Evolutionary conservation across 2,888 invertebrate species (phyloP), one percentile per base, ranked within the genome.

Genomic region (Drosophila demipolita): DNA sequence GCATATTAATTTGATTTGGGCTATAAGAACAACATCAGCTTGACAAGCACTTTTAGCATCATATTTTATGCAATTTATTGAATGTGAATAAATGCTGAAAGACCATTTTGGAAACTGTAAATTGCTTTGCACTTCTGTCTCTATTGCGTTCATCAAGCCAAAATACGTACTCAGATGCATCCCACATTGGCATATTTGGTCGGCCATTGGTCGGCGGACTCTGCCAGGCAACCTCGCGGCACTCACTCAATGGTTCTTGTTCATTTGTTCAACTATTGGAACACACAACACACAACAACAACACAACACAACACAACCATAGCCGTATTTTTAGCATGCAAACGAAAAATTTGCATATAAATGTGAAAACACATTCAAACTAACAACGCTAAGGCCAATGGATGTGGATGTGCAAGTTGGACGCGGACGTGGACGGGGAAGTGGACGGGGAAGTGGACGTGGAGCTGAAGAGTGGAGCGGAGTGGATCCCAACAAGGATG

Each of bases 321-420:
- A 82, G 86, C 88, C 74, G 88, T 80, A 88, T 88, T 84, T 87
- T 82, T 67, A 59, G 80, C 89, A 87, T 89, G 87, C 89, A 85
- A 89, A 79, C 89, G 74, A 75, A 87, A 86, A 87, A 87, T 87
- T 87, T 82, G 87, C 87, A 87, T 89, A 87, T 87, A 82, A 89
- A 87, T 87, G 87, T 74, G 89, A 89, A 87, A 89, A 85, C 85
- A 87, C 87, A 89, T 89, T 89, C 83, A 75, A 81, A 86, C 87
- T 86, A 84, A 88, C 85, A 85, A 55, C 65, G 68, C 67, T 66
- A 75, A 77, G 71, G 35, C 42, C 33, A 52, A 45, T 45, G 45
- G 45, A 45, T 23, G 45, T 45, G 26, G 45, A 45, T 45, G 45
- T 45, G 45, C 45, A 45, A 45, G 20, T 33, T 17, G 45, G 45